A percentile compares a stretch with the other conserved stretches of the same genome.
These are phyloP conservation scores for Elysia chlorotica DNA, from an alignment of 1,140 invertebrate genomes.

Conservation along the genomic window DNA sequence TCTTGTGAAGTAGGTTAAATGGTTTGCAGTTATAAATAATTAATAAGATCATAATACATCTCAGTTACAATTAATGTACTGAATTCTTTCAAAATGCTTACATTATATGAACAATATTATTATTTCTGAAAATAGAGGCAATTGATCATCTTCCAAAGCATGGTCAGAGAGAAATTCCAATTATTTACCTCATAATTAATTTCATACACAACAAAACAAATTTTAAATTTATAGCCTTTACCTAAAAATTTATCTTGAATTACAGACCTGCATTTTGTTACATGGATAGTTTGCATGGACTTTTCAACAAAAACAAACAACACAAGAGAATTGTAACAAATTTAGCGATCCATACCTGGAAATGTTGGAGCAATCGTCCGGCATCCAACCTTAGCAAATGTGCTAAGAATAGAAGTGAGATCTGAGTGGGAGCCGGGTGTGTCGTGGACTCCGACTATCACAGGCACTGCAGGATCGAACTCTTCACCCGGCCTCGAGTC, in stretches of 20 bases:
- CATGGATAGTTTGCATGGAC: too few relatives aligned
- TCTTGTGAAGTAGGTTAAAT: not conserved
- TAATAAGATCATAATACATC: too few relatives aligned
- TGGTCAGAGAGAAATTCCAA: too few relatives aligned
- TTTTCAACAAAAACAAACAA: too few relatives aligned
- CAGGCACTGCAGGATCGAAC: conserved; percentile 21
- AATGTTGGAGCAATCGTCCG: conserved; percentile 31
- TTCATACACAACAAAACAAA: not conserved
- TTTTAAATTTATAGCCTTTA: not conserved
- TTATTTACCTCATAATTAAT: not conserved
- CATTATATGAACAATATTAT: too few relatives aligned
- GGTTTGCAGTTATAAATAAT: too few relatives aligned
- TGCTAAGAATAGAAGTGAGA: conserved; percentile 24
- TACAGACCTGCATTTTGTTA: not conserved
- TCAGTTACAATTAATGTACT: too few relatives aligned
- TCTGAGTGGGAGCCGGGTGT: conserved; percentile 27
- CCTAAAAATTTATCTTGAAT: not conserved
- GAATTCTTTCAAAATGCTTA: too few relatives aligned
- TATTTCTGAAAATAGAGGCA: too few relatives aligned
- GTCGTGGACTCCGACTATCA: conserved; percentile 29
- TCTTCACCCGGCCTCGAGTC: conserved; percentile 29
- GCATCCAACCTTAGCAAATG: conserved; percentile 30
- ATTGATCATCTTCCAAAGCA: not conserved
- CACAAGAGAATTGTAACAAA: too few relatives aligned
- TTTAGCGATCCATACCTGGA: too few relatives aligned